phyloP scores from a whole-genome alignment of 2,113 vertebrate species.

The Chaetura pelagica region DNA sequence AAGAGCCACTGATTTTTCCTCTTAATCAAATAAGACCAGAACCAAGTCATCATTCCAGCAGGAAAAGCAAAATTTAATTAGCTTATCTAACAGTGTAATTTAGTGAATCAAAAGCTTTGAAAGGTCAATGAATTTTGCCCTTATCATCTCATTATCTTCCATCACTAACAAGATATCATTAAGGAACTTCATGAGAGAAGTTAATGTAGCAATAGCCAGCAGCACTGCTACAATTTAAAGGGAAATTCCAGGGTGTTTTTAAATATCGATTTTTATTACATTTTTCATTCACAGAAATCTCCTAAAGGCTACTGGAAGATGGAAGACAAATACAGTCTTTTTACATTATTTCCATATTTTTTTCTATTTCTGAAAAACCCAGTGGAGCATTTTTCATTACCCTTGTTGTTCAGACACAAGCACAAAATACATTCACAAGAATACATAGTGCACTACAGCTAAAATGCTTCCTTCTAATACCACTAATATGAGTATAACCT shows the following conservation, averaged over 20 bases:
- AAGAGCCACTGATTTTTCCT: constrained; percentile 65
- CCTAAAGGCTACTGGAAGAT: neutral
- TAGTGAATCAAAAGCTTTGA: constrained; percentile 78
- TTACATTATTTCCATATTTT: neutral
- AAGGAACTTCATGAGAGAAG: constrained; percentile 60
- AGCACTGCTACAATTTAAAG: constrained; percentile 2
- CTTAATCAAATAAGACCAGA: constrained; percentile 77
- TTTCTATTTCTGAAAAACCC: neutral
- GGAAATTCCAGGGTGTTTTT: neutral
- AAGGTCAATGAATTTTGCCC: constrained; percentile 81
- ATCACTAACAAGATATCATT: constrained; percentile 75
- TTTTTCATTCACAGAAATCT: neutral
- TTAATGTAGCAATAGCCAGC: constrained; percentile 12
- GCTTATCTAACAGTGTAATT: constrained; percentile 80
- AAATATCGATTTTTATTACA: neutral
- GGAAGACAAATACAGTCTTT: neutral
- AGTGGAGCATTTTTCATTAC: neutral
- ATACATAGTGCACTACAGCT: neutral
- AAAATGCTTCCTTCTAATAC: neutral
- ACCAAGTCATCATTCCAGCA: constrained; percentile 67
- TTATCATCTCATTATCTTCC: constrained; percentile 79
- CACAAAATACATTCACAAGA: neutral
- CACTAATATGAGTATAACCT: neutral
- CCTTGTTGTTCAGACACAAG: neutral
- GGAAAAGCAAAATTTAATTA: constrained; percentile 80